Conservation (phyloP, 1,140 invertebrate species). For the Potamilus streckersoni region DNA sequence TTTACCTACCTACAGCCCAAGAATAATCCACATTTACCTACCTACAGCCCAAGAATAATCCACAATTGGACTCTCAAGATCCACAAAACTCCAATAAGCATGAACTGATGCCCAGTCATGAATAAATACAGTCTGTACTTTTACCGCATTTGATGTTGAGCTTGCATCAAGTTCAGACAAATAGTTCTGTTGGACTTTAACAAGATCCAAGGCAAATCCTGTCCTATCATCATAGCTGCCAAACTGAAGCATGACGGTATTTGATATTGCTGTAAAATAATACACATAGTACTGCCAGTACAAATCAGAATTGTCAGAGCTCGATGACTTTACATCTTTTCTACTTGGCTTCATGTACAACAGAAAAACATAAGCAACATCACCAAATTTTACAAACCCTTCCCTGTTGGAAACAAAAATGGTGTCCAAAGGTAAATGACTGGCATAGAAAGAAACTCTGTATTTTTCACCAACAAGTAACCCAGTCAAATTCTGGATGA, state of each 20-base stretch:
- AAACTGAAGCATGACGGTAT: conserved; percentile 1
- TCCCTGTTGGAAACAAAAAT: conserved; percentile 30
- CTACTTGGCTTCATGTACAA: conserved; percentile 27
- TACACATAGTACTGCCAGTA: conserved; percentile 40
- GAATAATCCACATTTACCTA: too few relatives aligned
- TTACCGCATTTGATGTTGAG: conserved; percentile 4
- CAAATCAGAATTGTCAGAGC: too few relatives aligned
- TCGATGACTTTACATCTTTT: too few relatives aligned
- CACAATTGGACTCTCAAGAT: conserved; percentile 39
- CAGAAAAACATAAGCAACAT: conserved; percentile 32
- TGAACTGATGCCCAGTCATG: conserved; percentile 46
- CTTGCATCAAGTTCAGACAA: too few relatives aligned
- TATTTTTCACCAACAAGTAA: conserved; percentile 16
- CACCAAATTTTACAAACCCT: too few relatives aligned
- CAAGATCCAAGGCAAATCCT: conserved; percentile 26
- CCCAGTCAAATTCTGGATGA: conserved; percentile 21
- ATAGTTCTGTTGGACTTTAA: conserved; percentile 12
- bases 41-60: too few relatives aligned
- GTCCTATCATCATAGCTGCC: conserved; percentile 23
- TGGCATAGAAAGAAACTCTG: conserved; percentile 28
- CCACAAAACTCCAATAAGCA: conserved; percentile 41
- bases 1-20: too few relatives aligned
- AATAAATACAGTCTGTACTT: conserved; percentile 33
- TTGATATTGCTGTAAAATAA: conserved; percentile 12
- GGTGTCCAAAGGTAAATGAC: conserved; percentile 18